A percentile compares a stretch with the other conserved stretches of the same genome.
Evolutionary conservation across 2,113 vertebrate genomes (phyloP).

Genomic region (Eidolon helvum): DNA sequence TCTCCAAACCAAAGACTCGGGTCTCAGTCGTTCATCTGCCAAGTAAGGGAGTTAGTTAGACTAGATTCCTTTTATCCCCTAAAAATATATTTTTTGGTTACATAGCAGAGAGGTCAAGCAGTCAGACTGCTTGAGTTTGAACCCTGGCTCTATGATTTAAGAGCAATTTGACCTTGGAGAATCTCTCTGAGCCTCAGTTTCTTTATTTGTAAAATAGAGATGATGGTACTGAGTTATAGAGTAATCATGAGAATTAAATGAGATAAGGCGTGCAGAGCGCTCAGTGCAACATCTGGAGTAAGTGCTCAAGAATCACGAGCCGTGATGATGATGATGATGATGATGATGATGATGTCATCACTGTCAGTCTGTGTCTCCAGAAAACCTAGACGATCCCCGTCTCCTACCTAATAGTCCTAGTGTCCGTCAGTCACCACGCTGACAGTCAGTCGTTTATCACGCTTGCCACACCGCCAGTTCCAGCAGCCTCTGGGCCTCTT

Average conservation of each 20-base stretch:
- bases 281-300: not conserved
- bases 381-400: not conserved
- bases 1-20: not conserved
- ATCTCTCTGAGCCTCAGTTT: not conserved
- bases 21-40: not conserved
- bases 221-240: not conserved
- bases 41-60: not conserved
- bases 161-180: not conserved
- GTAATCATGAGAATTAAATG: not conserved
- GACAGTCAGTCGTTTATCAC: not conserved
- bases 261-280: not conserved
- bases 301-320: not conserved
- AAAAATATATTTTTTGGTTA: not conserved
- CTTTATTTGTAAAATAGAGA: not conserved
- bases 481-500: not conserved
- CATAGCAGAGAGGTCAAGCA: not conserved
- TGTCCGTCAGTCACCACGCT: not conserved
- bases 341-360: not conserved
- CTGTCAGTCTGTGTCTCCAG: not conserved
- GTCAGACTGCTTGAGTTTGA: not conserved
- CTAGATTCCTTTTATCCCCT: not conserved
- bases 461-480: not conserved
- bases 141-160: not conserved
- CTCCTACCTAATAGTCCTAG: not conserved
- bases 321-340: not conserved